phyloP scores from a whole-genome alignment of 2,797 vertebrate species.

The Sebastes steindachneri region DNA sequence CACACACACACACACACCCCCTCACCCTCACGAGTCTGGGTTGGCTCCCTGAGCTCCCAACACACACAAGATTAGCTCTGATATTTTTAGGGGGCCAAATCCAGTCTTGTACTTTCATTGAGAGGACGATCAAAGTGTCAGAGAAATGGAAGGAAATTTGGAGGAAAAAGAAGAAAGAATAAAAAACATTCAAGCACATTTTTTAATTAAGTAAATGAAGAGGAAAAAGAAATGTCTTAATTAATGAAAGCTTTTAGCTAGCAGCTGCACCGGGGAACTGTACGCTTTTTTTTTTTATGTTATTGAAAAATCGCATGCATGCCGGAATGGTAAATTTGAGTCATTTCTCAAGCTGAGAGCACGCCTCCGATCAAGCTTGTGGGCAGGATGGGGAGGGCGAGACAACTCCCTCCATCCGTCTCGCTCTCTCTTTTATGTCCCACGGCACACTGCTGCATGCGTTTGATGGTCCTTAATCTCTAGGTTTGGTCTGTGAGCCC shows the following conservation, averaged over 20 bases:
- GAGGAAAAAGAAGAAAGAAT: slow-evolving; percentile 75
- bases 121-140: slow-evolving; percentile 53
- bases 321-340: slow-evolving; percentile 75
- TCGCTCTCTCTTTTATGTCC: slow-evolving; percentile 57
- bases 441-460: slow-evolving; percentile 77
- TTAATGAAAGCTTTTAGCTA: slow-evolving; percentile 84
- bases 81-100: slow-evolving; percentile 62
- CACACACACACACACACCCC: neutral
- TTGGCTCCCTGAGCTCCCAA: slow-evolving; percentile 68
- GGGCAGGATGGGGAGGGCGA: slow-evolving; percentile 60
- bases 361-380: slow-evolving; percentile 60
- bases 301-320: slow-evolving; percentile 76
- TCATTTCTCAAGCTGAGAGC: slow-evolving; percentile 74
- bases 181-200: slow-evolving; percentile 81
- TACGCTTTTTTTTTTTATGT: slow-evolving; percentile 39
- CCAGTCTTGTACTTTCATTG: slow-evolving; percentile 42
- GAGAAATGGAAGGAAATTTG: slow-evolving; percentile 81
- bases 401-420: slow-evolving; percentile 45
- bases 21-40: slow-evolving; percentile 20
- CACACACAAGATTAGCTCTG: slow-evolving; percentile 66
- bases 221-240: slow-evolving; percentile 80
- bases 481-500: slow-evolving; percentile 63
- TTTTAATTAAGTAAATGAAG: slow-evolving; percentile 83
- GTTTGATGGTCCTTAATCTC: slow-evolving; percentile 64
- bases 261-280: slow-evolving; percentile 78